Evolutionary conservation across 92 coral and sea anemone species (phyloP), one percentile per base, ranked within the genome.

Genomic region (Palythoa grandis): DNA sequence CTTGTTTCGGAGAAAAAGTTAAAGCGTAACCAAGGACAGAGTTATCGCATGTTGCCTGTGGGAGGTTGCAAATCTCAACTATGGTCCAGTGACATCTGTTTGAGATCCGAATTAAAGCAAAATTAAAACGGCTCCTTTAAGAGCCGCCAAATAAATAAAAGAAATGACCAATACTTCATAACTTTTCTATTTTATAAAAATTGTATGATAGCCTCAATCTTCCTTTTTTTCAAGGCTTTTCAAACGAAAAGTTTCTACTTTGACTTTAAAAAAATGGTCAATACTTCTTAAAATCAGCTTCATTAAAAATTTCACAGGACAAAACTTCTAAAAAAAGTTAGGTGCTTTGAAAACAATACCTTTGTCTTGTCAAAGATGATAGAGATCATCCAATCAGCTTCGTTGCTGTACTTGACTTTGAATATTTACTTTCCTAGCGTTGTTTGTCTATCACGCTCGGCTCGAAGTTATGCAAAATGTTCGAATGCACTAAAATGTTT

Each of bases 51-150:
- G 48, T 16, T 80, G 24, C 74, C 69, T 63, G 69, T 63, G 69
- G 69, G 86, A 82, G 72, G 48, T 11, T 70, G 75, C 75, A 37
- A 70, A 70, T 70, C 75, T 70, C 75, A 70, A 70, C 75, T 70
- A 70, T 70, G 75, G 52, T 70, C 52, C 75, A 70, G 75, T 50
- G 48, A 37, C 50, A 37, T 63, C 69, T 63, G 35, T 63, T 63
- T 63, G 69, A 63, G 69, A 63, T 20, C 69, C 17, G 17, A n/a
- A 63, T 17, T 23, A 63, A 63, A 63, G 19, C 69, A 63, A 74
- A n/a, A n/a, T n/a, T n/a, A n/a, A 74, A 74, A 74, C 61, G 78
- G 94, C 91, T 91, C 91, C 90, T 91, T 91, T 91, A 91, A 88
- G 94, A 91, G 92, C 94, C 94, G 88, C 86, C 92, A 91, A 82